Base-by-base conservation (phyloP, 2,797 vertebrate species). In the Thaleichthys pacificus region DNA sequence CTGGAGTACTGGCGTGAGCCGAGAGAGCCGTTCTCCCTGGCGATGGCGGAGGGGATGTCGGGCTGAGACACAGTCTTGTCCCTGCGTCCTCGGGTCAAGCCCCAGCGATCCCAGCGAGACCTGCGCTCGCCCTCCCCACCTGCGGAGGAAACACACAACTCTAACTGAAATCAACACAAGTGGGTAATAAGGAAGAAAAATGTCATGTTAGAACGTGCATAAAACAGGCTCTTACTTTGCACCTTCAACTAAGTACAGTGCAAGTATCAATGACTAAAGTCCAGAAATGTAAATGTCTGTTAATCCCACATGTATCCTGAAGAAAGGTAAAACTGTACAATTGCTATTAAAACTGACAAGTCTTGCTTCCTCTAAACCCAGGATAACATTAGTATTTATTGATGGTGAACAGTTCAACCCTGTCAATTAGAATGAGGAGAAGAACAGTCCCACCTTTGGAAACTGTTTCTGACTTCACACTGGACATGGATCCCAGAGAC, bases 21-120 rank as follows among this genome's bases (percentile, higher is more conserved):
- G 0, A 92, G 21, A 0, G 90, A 87, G 73, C 92, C 94, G n/a
- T 93, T 96, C 47, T 97, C 96, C 70, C 84, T 88, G 77, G 92
- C 93, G 83, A 96, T 91, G 51, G 95, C 94, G 66, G 92, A 85
- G 14, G 97, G 95, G 82, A 99, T 95, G 87, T 94, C 95, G 21
- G 96, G 95, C 87, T 98, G 98, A 0, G 96, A 98, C 1, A 92
- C 87, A 0, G 91, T 93, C 86, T 97, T 98, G 86, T 96, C 96
- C 81, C 93, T 94, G 81, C 87, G 94, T 49, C 93, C 88, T 77
- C 96, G 91, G 0, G 95, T 95, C 78, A 99, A 82, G 3, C 97
- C 96, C 97, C 96, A 98, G 57, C 96, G 92, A 80, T 97, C 96
- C 96, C 98, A 99, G 72, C 96, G 94, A 4, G 94, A 96, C 77